Evolutionary conservation across 2,113 vertebrate genomes (phyloP).

Genomic region (Kryptolebias marmoratus): DNA sequence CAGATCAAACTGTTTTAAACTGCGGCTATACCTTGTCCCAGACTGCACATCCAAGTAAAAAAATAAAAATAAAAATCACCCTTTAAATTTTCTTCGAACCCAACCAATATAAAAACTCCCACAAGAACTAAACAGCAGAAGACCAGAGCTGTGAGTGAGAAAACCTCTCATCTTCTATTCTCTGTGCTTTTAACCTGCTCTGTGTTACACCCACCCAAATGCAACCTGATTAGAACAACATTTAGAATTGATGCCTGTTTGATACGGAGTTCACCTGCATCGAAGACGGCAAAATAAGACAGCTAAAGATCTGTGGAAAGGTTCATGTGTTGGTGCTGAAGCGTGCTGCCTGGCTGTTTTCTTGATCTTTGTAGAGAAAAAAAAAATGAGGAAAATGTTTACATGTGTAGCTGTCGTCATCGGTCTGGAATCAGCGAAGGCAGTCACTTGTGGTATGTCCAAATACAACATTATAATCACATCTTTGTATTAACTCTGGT

Average conservation of each 20-base stretch:
- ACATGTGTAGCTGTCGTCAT: neutral
- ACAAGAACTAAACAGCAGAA: neutral
- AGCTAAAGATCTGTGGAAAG: neutral
- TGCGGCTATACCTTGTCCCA: neutral
- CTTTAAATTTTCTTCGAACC: neutral
- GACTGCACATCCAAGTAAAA: neutral
- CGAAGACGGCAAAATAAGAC: neutral
- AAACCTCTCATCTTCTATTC: neutral
- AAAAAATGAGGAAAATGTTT: neutral
- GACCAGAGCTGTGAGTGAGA: neutral
- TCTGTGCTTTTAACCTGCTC: neutral
- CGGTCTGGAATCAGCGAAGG: conserved; percentile 4
- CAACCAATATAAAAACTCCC: neutral
- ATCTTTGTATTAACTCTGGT: conserved; percentile 10
- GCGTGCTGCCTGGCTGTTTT: neutral
- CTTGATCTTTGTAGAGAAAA: neutral
- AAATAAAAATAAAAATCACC: neutral
- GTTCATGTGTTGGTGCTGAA: neutral
- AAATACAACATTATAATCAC: neutral
- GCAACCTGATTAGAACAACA: neutral
- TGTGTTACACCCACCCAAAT: neutral
- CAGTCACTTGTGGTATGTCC: neutral
- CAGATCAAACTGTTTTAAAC: neutral
- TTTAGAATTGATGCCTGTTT: neutral
- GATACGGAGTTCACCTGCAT: neutral